Evolutionary conservation across 2,797 vertebrate species (phyloP).

Genomic region (Steatocranus sp.): DNA sequence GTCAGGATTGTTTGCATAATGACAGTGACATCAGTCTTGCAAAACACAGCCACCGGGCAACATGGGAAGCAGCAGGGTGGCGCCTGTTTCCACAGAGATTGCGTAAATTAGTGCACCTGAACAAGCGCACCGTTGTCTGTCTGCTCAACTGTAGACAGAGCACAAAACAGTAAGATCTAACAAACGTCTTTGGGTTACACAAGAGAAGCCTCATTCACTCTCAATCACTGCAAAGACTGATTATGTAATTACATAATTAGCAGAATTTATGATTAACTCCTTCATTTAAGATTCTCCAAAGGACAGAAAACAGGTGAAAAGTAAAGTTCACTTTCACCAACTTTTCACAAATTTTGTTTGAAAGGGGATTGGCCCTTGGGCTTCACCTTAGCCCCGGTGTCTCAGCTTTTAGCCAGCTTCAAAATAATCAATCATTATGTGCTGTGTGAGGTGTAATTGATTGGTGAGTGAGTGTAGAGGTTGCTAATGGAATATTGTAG

Average conservation of each 20-base stretch:
- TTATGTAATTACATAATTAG: not conserved
- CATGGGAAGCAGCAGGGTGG: conserved; percentile 25
- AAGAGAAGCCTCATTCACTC: not conserved
- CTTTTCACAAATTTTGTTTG: conserved; percentile 18
- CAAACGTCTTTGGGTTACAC: not conserved
- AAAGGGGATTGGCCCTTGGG: conserved; percentile 2
- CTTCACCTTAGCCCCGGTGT: conserved; percentile 36
- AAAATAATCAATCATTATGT: conserved; percentile 55
- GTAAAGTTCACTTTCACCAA: not conserved
- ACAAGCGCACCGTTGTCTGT: not conserved
- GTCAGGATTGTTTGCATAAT: conserved; percentile 58
- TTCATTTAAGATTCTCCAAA: not conserved
- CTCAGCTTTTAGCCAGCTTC: conserved; percentile 29
- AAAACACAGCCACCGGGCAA: conserved; percentile 38
- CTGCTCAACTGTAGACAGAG: conserved; percentile 1
- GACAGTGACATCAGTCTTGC: conserved; percentile 57
- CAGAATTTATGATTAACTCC: not conserved
- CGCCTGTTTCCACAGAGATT: conserved; percentile 41
- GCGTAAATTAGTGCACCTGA: conserved; percentile 24
- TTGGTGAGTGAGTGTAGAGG: conserved; percentile 48
- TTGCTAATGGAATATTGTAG: conserved; percentile 58
- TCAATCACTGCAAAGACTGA: not conserved
- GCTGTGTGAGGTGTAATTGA: conserved; percentile 60
- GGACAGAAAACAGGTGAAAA: not conserved
- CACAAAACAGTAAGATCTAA: conserved; percentile 8